These are phyloP conservation scores for Leptinotarsa juncta DNA, from an alignment of 2,888 invertebrate species.

Conservation along the genomic window DNA sequence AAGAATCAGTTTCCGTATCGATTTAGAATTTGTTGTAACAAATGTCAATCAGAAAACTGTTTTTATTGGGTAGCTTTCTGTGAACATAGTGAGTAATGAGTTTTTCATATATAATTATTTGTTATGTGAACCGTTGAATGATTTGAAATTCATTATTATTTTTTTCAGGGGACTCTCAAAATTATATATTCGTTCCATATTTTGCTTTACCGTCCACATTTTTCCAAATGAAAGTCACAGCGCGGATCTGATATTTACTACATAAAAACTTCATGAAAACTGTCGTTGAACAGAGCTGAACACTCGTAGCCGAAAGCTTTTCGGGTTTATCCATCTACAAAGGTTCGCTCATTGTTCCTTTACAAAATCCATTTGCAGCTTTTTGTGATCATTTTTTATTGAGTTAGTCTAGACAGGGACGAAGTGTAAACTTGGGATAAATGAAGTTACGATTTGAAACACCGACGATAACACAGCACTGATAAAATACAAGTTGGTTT, in stretches of 20 bases:
- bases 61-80: too few species aligned
- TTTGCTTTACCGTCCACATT: not conserved
- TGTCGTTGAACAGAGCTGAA: not conserved
- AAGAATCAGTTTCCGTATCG: too few species aligned
- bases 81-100: too few species aligned
- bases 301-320: not conserved
- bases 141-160: too few species aligned
- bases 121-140: too few species aligned
- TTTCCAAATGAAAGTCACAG: not conserved
- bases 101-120: too few species aligned
- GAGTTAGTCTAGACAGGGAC: slow-evolving; percentile 23
- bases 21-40: too few species aligned
- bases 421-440: not conserved
- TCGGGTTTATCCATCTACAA: not conserved
- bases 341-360: slow-evolving; percentile 9
- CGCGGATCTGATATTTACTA: not conserved
- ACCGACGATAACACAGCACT: not conserved
- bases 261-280: not conserved
- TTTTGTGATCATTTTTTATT: slow-evolving; percentile 26
- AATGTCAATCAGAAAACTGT: too few species aligned
- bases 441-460: slow-evolving; percentile 10
- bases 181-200: too few species aligned
- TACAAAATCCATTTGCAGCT: slow-evolving; percentile 21
- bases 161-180: too few species aligned
- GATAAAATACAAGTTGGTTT: not conserved